Percentiles rank a stretch among this genome's conserved stretches.
phyloP scores from a whole-genome alignment of 2,113 vertebrate species.

The Carassius auratus region DNA sequence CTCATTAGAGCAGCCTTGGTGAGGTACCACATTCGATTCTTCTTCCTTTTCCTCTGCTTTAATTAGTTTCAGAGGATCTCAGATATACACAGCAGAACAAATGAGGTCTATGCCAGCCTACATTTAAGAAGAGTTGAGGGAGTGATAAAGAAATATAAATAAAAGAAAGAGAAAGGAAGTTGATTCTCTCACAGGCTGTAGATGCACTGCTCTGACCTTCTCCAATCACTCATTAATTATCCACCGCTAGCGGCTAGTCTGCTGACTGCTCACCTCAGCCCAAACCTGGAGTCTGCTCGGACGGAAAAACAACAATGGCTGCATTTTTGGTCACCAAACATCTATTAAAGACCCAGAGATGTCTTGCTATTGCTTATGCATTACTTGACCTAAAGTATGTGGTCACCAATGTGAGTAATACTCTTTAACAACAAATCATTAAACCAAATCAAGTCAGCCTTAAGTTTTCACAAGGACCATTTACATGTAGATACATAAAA shows the following conservation, averaged over 20 bases:
- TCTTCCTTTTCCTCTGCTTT: slow-evolving; percentile 24
- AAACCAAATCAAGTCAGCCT: not conserved
- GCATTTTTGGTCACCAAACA: not conserved
- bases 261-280: slow-evolving; percentile 3
- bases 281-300: not conserved
- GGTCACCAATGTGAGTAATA: not conserved
- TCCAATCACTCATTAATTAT: slow-evolving; percentile 43
- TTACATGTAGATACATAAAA: not conserved
- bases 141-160: slow-evolving; percentile 31
- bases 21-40: slow-evolving; percentile 16
- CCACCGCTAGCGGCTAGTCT: slow-evolving; percentile 18
- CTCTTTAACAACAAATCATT: not conserved
- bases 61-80: slow-evolving; percentile 49
- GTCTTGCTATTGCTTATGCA: not conserved
- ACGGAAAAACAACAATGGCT: slow-evolving; percentile 6
- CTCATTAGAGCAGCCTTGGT: slow-evolving; percentile 33
- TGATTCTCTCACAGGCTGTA: not conserved
- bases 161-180: not conserved
- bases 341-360: not conserved
- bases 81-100: slow-evolving; percentile 35
- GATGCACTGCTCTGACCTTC: slow-evolving; percentile 8
- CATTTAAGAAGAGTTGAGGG: slow-evolving; percentile 31
- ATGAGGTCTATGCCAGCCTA: slow-evolving; percentile 23
- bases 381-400: not conserved
- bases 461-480: not conserved